phyloP scores from a whole-genome alignment of 1,140 invertebrate genomes.

The Lordiphosa clarofinis region DNA sequence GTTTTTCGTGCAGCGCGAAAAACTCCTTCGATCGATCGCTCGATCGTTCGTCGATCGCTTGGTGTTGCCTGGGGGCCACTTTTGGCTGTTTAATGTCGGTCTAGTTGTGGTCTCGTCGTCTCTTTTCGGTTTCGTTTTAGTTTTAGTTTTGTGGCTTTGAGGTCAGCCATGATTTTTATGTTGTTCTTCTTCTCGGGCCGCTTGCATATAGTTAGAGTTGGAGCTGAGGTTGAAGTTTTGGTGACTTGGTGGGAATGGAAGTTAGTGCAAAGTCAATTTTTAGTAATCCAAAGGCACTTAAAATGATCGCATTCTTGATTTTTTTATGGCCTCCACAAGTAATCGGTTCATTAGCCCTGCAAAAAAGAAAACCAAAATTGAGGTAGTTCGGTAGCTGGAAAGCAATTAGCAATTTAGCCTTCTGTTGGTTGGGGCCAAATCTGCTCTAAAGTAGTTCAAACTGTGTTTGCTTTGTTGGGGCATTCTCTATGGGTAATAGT shows the following conservation, averaged over 20 bases:
- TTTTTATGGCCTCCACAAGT: slow-evolving; percentile 13
- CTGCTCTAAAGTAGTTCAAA: slow-evolving; percentile 1
- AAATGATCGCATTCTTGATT: slow-evolving; percentile 2
- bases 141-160: slow-evolving; percentile 13
- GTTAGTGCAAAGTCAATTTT: slow-evolving; percentile 11
- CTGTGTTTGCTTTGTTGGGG: background rate
- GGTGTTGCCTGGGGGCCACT: slow-evolving; percentile 32
- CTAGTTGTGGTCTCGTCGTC: slow-evolving; percentile 51
- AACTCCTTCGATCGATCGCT: slow-evolving; percentile 19
- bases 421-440: background rate
- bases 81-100: slow-evolving; percentile 58
- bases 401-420: slow-evolving; percentile 4
- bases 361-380: background rate
- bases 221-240: background rate
- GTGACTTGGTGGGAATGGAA: slow-evolving; percentile 10
- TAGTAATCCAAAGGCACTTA: slow-evolving; percentile 10
- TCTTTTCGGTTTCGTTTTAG: slow-evolving; percentile 61
- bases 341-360: slow-evolving; percentile 11
- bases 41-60: slow-evolving; percentile 13
- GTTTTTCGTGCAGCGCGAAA: slow-evolving; percentile 45
- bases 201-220: slow-evolving; percentile 19
- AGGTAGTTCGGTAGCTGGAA: background rate
- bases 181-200: background rate
- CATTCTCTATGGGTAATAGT: no score
- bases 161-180: slow-evolving; percentile 19